Conservation (phyloP, 2,888 invertebrate genomes). For the Meteorus colon region DNA sequence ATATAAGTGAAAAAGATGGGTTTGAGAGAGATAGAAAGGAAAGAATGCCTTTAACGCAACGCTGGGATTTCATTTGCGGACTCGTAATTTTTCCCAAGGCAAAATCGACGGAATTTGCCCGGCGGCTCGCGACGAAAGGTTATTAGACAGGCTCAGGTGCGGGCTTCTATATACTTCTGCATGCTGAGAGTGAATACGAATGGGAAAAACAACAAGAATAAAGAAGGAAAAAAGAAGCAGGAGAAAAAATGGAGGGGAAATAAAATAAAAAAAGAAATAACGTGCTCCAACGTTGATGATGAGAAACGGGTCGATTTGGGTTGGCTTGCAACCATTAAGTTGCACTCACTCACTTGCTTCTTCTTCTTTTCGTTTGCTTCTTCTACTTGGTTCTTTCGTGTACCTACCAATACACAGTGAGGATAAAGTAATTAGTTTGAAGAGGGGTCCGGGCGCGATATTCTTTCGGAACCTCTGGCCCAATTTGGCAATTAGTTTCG, state of each 20-base stretch:
- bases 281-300: slow-evolving; percentile 42
- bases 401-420: slow-evolving; percentile 18
- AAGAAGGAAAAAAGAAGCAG: slow-evolving; percentile 2
- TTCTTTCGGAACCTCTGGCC: slow-evolving; percentile 57
- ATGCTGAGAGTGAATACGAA: slow-evolving; percentile 36
- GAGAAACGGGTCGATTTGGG: slow-evolving; percentile 41
- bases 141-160: slow-evolving; percentile 46
- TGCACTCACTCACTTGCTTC: slow-evolving; percentile 22
- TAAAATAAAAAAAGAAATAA: slow-evolving; percentile 11
- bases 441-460: slow-evolving; percentile 46
- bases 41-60: slow-evolving; percentile 28
- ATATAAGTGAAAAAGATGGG: slow-evolving; percentile 2
- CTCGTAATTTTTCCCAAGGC: slow-evolving; percentile 44
- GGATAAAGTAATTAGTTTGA: slow-evolving; percentile 66
- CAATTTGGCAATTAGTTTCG: slow-evolving; percentile 66
- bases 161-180: slow-evolving; percentile 19
- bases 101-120: slow-evolving; percentile 45
- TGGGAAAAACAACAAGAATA: slow-evolving; percentile 23
- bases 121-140: slow-evolving; percentile 44
- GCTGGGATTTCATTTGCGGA: slow-evolving; percentile 46
- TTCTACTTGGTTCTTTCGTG: neutral
- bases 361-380: neutral
- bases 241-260: neutral
- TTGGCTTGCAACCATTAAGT: slow-evolving; percentile 39
- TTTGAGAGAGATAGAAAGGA: slow-evolving; percentile 3